Base-by-base conservation (phyloP, 2,888 invertebrate species). In the Eumerus sabulonum region DNA sequence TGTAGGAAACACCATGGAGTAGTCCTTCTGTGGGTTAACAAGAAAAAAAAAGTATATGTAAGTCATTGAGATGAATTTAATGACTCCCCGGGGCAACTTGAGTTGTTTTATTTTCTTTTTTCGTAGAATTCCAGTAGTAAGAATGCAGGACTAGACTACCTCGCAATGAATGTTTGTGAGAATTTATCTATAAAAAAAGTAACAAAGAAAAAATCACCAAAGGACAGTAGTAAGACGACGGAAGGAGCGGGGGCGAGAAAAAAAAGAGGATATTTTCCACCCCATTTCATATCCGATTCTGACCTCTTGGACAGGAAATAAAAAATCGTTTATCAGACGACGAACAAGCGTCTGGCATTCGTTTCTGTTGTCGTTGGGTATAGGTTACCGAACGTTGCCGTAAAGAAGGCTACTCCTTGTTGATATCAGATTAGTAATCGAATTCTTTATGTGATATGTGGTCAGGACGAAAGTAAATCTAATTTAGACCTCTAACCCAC, bases 381-480 rank as follows among this genome's bases (percentile, higher is more conserved):
- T 40, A 40, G 40, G 40, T 7, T 40, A 40, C 40, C 40, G 11
- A 40, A n/a, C 11, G 3, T 3, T 9, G 40, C 3, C 2, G 40
- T n/a, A 27, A 7, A 27, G 27, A 27, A 27, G 27, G 27, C 27
- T 27, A 27, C 27, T 27, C 71, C 67, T 68, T 70, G 74, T 54
- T 70, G 68, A 74, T 74, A 79, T 79, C 79, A 66, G 74, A 79
- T 79, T 64, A 59, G 79, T 74, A 79, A 79, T 79, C 79, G 79
- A 79, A 79, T 79, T 74, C 54, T 73, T 79, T 79, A 74, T 79
- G 74, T 74, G 79, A 79, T 64, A 45, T 79, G 79, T 56, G 79
- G 79, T 74, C 68, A 79, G 79, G 79, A 74, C 68, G 73, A 74
- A 74, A 79, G 79, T 79, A 79, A 79, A 79, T 79, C 79, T 70